phyloP scores from a whole-genome alignment of 2,797 vertebrate genomes.

The Rhabdophis nuchalis region DNA sequence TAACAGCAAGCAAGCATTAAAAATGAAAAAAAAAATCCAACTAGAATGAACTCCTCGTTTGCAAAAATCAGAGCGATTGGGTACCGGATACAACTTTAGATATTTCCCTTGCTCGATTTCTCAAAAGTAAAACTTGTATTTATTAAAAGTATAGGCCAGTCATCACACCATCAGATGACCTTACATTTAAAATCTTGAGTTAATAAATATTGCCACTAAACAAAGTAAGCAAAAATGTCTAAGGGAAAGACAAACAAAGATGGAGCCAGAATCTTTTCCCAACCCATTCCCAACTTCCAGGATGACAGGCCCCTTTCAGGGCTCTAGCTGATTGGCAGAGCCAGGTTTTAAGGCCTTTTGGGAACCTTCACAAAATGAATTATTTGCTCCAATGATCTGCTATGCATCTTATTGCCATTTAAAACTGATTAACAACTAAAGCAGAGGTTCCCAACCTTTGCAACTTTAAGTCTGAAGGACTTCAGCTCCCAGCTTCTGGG shows the following conservation, averaged over 20 bases:
- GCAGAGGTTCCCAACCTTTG: no score
- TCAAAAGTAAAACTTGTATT: neutral
- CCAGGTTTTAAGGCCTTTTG: neutral
- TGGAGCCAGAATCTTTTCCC: neutral
- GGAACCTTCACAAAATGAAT: neutral
- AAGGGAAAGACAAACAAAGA: neutral
- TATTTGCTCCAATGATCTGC: neutral
- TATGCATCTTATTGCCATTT: neutral
- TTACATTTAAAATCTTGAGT: neutral
- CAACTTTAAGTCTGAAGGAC: no score
- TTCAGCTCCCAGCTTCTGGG: no score
- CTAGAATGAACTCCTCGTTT: neutral
- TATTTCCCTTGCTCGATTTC: neutral
- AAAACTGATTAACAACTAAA: neutral
- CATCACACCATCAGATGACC: fast-evolving
- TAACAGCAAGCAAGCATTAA: neutral
- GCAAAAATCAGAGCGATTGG: neutral
- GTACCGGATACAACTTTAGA: neutral
- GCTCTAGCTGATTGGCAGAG: neutral
- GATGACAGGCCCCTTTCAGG: neutral
- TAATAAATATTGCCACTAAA: neutral
- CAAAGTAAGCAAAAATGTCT: neutral
- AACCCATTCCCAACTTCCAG: neutral
- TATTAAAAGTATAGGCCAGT: neutral
- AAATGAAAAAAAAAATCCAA: neutral